These are phyloP conservation scores for Mercenaria mercenaria DNA, from an alignment of 1,140 invertebrate species.

Conservation along the genomic window DNA sequence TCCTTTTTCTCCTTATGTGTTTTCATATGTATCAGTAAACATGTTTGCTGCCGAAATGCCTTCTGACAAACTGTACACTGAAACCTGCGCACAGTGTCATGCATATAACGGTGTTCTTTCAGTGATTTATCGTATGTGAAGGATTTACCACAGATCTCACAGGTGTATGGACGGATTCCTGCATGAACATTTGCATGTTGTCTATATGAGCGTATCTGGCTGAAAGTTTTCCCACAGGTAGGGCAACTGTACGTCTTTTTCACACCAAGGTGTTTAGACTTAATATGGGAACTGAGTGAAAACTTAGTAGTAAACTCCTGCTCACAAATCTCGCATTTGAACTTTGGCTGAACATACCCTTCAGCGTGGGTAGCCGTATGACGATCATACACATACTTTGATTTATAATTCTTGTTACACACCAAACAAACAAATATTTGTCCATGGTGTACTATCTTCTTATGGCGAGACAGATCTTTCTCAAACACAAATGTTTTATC, in stretches of 20 bases:
- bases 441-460: slow-evolving; percentile 68
- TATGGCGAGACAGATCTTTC: slow-evolving; percentile 76
- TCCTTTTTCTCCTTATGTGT: slow-evolving; percentile 77
- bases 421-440: slow-evolving; percentile 72
- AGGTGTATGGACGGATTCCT: slow-evolving; percentile 76
- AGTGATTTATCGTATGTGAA: slow-evolving; percentile 79
- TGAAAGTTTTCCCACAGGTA: slow-evolving; percentile 81
- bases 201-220: slow-evolving; percentile 76
- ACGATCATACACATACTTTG: slow-evolving; percentile 66
- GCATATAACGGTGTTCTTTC: slow-evolving; percentile 78
- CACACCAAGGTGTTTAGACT: slow-evolving; percentile 76
- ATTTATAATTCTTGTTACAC: slow-evolving; percentile 77
- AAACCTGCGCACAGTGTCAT: slow-evolving; percentile 74
- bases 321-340: slow-evolving; percentile 77
- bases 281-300: slow-evolving; percentile 76
- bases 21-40: slow-evolving; percentile 75
- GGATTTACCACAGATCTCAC: slow-evolving; percentile 77
- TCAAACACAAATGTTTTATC: slow-evolving; percentile 76
- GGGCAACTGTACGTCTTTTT: slow-evolving; percentile 77
- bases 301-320: slow-evolving; percentile 78
- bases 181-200: slow-evolving; percentile 81
- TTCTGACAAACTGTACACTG: slow-evolving; percentile 76
- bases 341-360: slow-evolving; percentile 72
- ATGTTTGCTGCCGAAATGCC: slow-evolving; percentile 74
- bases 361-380: slow-evolving; percentile 75